These are phyloP conservation scores for Coranthus polyacanthus DNA, from an alignment of 2,797 vertebrate species.

Conservation along the genomic window DNA sequence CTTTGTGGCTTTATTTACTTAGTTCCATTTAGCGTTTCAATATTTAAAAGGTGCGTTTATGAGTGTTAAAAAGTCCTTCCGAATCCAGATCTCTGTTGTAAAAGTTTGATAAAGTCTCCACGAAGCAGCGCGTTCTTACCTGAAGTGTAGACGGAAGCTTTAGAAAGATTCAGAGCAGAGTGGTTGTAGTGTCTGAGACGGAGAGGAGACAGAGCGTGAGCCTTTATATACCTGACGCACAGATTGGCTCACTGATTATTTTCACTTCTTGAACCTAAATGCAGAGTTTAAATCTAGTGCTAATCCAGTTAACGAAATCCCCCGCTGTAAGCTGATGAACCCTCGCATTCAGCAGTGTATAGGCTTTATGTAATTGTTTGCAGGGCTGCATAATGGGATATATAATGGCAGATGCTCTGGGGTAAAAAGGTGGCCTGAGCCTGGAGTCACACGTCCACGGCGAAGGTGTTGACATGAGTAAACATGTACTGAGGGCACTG, in stretches of 20 bases:
- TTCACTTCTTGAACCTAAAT: constrained; percentile 83
- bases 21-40: too few species aligned
- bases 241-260: constrained; percentile 85
- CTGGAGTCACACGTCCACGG: constrained; percentile 18
- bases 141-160: constrained; percentile 34
- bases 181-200: constrained; percentile 38
- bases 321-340: constrained; percentile 73
- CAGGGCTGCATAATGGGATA: constrained; percentile 45
- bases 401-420: constrained; percentile 35
- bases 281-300: constrained; percentile 85
- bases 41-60: background rate
- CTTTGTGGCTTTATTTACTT: background rate
- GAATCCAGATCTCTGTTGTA: background rate
- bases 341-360: constrained; percentile 57
- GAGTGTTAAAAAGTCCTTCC: background rate
- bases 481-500: background rate
- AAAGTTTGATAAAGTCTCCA: background rate
- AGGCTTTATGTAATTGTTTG: constrained; percentile 78
- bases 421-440: constrained; percentile 32
- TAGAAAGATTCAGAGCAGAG: constrained; percentile 33
- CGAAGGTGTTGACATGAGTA: constrained; percentile 19
- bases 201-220: constrained; percentile 43
- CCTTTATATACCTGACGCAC: constrained; percentile 85
- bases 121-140: constrained; percentile 55
- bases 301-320: constrained; percentile 89